phyloP scores from a whole-genome alignment of 2,888 invertebrate species.

The Noctua janthina region DNA sequence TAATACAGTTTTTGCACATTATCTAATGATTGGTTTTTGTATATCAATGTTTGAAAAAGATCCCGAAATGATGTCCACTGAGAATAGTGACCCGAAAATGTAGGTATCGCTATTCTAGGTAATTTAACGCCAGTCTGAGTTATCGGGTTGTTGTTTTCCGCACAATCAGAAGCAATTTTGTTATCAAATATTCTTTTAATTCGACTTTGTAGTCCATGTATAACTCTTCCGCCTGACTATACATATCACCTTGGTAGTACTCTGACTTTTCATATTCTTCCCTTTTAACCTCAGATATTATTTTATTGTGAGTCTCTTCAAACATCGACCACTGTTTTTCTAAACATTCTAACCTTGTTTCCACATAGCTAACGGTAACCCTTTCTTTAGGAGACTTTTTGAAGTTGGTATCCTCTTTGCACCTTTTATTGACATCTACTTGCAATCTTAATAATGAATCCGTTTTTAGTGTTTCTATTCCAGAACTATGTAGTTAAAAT shows the following conservation, averaged over 20 bases:
- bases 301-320: not conserved
- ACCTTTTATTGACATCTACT: not conserved
- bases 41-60: constrained; percentile 4
- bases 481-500: not conserved
- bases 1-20: not conserved
- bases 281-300: not conserved
- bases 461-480: not conserved
- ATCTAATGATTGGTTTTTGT: constrained; percentile 3
- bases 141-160: not conserved
- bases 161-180: not conserved
- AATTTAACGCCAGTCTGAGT: not conserved
- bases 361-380: not conserved
- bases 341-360: not conserved
- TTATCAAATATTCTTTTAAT: not conserved
- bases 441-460: not conserved
- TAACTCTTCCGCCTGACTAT: constrained; percentile 1
- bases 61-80: constrained; percentile 5
- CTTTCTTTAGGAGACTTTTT: not conserved
- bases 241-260: not conserved
- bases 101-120: not conserved
- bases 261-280: constrained; percentile 3
- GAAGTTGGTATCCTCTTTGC: not conserved
- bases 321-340: not conserved
- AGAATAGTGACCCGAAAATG: constrained; percentile 1
- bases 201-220: constrained; percentile 2